Evolutionary conservation across 2,797 vertebrate species (phyloP).

Genomic region (Gallinago solitaria): DNA sequence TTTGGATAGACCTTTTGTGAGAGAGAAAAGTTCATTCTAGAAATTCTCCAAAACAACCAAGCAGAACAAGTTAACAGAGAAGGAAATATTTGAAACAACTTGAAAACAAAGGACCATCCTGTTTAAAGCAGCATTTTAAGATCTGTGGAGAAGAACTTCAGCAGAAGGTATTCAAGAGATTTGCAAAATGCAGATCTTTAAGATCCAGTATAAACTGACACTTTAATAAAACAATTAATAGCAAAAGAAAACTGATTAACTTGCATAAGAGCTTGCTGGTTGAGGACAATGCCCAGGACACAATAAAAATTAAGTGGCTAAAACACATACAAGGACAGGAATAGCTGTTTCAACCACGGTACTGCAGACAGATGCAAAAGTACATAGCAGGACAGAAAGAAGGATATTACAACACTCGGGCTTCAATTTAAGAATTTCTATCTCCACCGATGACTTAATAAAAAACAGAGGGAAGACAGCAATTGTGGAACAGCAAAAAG

Average conservation of each 20-base stretch:
- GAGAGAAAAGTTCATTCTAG: neutral
- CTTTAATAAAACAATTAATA: neutral
- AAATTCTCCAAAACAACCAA: neutral
- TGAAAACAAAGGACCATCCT: neutral
- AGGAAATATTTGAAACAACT: neutral
- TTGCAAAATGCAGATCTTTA: neutral
- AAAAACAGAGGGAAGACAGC: constrained; percentile 14
- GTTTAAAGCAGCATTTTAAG: neutral
- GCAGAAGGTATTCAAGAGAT: neutral
- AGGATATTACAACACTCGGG: neutral
- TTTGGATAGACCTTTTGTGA: neutral
- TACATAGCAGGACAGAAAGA: neutral
- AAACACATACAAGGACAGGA: neutral
- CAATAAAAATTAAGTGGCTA: neutral
- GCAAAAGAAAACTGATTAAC: neutral
- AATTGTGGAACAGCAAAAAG: constrained; percentile 33
- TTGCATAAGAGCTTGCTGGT: neutral
- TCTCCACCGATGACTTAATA: neutral
- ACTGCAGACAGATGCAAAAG: neutral
- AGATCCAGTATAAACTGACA: neutral
- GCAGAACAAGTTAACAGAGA: neutral
- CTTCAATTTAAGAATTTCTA: neutral
- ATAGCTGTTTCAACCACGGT: neutral
- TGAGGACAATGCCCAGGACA: neutral
- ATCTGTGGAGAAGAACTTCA: neutral